A percentile compares a stretch with the other conserved stretches of the same genome.
Conservation (phyloP, 2,888 invertebrate genomes). For the Cheilosia impressa region DNA sequence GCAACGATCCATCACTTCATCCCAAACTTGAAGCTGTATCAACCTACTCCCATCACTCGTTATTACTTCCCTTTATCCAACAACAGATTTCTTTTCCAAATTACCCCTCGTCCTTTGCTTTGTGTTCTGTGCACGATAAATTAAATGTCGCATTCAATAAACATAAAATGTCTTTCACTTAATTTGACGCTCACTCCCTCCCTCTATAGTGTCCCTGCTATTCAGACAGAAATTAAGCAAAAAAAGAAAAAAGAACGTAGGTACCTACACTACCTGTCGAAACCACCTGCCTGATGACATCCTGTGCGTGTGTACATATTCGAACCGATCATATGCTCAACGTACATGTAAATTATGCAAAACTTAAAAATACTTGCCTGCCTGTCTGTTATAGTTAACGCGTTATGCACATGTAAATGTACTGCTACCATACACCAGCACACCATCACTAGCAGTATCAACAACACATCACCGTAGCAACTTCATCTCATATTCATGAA, state of each 20-base stretch:
- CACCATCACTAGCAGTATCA: slow-evolving; percentile 36
- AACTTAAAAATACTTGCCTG: slow-evolving; percentile 70
- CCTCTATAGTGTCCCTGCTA: not conserved
- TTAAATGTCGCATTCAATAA: slow-evolving; percentile 72
- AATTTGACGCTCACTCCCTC: slow-evolving; percentile 53
- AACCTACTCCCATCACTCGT: too few species aligned
- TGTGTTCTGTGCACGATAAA: slow-evolving; percentile 53
- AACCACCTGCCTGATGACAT: slow-evolving; percentile 65
- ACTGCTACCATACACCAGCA: not conserved
- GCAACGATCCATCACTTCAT: too few species aligned
- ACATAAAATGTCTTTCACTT: slow-evolving; percentile 72
- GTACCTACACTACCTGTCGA: slow-evolving; percentile 26
- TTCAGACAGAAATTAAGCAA: slow-evolving; percentile 43
- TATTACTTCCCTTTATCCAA: too few species aligned
- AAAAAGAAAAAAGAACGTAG: not conserved
- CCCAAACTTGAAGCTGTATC: too few species aligned
- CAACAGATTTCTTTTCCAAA: not conserved
- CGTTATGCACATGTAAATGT: slow-evolving; percentile 38
- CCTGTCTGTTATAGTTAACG: slow-evolving; percentile 67
- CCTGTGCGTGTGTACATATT: slow-evolving; percentile 18
- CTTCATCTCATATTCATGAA: slow-evolving; percentile 74
- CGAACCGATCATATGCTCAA: slow-evolving; percentile 69
- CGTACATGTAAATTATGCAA: slow-evolving; percentile 72
- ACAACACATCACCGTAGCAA: slow-evolving; percentile 66
- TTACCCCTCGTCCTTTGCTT: slow-evolving; percentile 42